Base-by-base conservation (phyloP, 2,113 vertebrate genomes). In the Thalassarche chlororhynchos region DNA sequence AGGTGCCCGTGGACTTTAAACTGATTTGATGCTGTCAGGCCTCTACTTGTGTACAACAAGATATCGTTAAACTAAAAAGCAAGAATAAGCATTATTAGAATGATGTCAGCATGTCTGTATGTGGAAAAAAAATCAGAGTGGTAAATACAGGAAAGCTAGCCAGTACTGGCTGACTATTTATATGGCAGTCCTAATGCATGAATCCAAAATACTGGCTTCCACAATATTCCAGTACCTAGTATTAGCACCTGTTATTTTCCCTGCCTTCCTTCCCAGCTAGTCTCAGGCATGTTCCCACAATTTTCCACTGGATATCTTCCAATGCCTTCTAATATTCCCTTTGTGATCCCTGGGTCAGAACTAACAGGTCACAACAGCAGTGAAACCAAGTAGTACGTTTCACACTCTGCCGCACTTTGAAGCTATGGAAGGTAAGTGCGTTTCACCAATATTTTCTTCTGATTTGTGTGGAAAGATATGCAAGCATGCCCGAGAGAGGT, bases 1-100 rank as follows among this genome's bases (percentile, higher is more conserved):
- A 99, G 99, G 92, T 99, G 99, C 24, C 99, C 99, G 1, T 99
- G 99, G 78, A 99, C 98, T 98, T 99, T 99, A 96, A 99, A 99
- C 97, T 99, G 99, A 97, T 99, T 99, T 8, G 99, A 98, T 28
- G 98, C 96, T 2, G 99, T 99, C 98, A 99, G 99, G 70, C 99
- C 99, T 97, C 99, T 98, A 97, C 99, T 99, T 8, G 99, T 99
- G 97, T 99, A 99, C 96, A 99, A 85, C 89, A 99, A 97, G 58
- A 99, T 97, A 28, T 99, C 99, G 9, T 98, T 99, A 97, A 99
- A 99, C 99, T 99, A 40, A 74, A 93, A 96, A 54, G 57, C 40
- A 87, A 84, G 89, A 81, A 97, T 13, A 71, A 94, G 57, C 79
- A 3, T 51, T 32, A 29, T 92, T 79, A 89, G 65, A 44, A 66